Evolutionary conservation across 2,797 vertebrate species (phyloP).

Genomic region (Sebastes itinus): DNA sequence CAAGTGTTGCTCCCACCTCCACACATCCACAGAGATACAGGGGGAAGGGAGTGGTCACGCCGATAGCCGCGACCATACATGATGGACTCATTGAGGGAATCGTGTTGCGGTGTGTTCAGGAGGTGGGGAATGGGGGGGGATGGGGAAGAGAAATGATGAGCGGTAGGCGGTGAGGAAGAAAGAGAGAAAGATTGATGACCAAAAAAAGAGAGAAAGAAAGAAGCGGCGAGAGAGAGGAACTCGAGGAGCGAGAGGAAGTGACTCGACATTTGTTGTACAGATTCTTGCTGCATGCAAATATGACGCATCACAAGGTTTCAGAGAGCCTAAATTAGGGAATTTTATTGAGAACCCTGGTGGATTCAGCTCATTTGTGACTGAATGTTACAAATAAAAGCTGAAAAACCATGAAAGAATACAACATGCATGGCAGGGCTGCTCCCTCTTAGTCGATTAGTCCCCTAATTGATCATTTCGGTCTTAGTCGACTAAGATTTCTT

Average conservation of each 20-base stretch:
- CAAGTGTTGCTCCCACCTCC: slow-evolving; percentile 56
- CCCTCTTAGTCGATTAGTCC: too few species aligned
- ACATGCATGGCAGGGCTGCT: neutral
- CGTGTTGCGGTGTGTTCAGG: slow-evolving; percentile 16
- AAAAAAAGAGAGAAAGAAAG: slow-evolving; percentile 21
- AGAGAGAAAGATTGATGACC: slow-evolving; percentile 41
- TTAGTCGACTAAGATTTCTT: too few species aligned
- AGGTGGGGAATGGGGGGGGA: neutral
- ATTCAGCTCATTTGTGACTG: neutral
- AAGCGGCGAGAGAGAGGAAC: slow-evolving; percentile 10
- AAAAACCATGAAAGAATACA: neutral
- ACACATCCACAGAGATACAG: slow-evolving; percentile 55
- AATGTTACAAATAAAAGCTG: neutral
- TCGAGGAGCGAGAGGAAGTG: slow-evolving; percentile 28
- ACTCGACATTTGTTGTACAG: slow-evolving; percentile 51
- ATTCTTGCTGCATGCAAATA: slow-evolving; percentile 12
- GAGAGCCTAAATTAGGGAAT: neutral
- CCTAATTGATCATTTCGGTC: too few species aligned
- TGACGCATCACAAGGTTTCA: neutral
- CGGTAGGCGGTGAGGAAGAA: slow-evolving; percentile 19
- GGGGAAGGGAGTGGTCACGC: slow-evolving; percentile 53
- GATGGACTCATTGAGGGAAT: slow-evolving; percentile 50
- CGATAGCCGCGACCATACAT: slow-evolving; percentile 29
- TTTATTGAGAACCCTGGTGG: neutral
- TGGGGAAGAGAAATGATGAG: slow-evolving; percentile 32